Percentiles rank a stretch among this genome's conserved stretches.
Conservation (phyloP, 2,888 invertebrate species). For the Perdita meconis region DNA sequence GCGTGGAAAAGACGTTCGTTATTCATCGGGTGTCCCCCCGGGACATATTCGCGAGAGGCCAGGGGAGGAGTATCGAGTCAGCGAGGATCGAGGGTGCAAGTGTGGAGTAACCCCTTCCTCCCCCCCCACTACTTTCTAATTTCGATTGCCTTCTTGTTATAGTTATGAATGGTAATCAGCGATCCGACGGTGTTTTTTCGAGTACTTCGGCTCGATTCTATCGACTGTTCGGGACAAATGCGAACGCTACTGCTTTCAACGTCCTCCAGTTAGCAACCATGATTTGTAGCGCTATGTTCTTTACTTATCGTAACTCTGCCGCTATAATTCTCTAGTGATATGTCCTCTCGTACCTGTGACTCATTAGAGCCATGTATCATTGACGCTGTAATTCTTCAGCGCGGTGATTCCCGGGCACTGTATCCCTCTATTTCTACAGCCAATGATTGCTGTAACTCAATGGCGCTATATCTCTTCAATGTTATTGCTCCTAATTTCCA, state of each 20-base stretch:
- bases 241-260: neutral
- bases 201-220: neutral
- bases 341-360: neutral
- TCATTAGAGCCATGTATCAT: neutral
- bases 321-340: neutral
- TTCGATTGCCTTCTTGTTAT: neutral
- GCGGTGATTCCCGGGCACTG: neutral
- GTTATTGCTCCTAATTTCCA: neutral
- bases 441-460: neutral
- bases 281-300: slow-evolving; percentile 5
- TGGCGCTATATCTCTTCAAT: neutral
- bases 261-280: neutral
- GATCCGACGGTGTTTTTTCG: neutral
- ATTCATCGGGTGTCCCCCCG: slow-evolving; percentile 83
- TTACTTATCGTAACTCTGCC: neutral
- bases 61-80: slow-evolving; percentile 51
- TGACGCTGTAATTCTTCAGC: slow-evolving; percentile 1
- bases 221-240: neutral
- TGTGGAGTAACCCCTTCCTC: neutral
- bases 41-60: slow-evolving; percentile 67
- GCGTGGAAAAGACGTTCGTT: slow-evolving; percentile 84
- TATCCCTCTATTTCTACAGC: neutral
- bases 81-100: slow-evolving; percentile 31
- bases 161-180: slow-evolving; percentile 8
- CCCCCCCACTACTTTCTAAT: no score